Conservation (phyloP, 2,797 vertebrate genomes). For the Acridotheres tristis region DNA sequence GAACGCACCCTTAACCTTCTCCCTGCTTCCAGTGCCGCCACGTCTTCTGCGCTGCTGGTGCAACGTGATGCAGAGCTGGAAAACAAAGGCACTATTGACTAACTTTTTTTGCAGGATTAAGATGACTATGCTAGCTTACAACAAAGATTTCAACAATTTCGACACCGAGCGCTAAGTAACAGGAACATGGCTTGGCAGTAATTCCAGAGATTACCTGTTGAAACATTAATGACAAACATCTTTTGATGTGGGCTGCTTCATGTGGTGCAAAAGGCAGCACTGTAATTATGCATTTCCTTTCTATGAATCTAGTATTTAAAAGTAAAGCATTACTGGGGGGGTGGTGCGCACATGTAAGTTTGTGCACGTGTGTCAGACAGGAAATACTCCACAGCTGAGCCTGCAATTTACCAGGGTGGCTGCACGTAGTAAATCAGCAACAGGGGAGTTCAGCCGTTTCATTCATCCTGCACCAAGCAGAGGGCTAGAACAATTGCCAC, state of each 20-base stretch:
- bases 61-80: neutral
- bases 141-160: slow-evolving; percentile 39
- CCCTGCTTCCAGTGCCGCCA: neutral
- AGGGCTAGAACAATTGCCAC: slow-evolving; percentile 53
- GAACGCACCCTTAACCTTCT: slow-evolving; percentile 24
- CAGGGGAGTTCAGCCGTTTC: slow-evolving; percentile 15
- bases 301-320: slow-evolving; percentile 52
- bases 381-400: slow-evolving; percentile 21
- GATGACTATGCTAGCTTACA: slow-evolving; percentile 45
- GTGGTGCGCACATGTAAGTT: fast-evolving
- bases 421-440: slow-evolving; percentile 48
- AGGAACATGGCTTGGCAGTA: slow-evolving; percentile 58
- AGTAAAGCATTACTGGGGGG: neutral
- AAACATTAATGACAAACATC: slow-evolving; percentile 64
- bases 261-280: slow-evolving; percentile 58
- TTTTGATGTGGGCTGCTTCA: slow-evolving; percentile 77
- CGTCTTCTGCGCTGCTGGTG: slow-evolving; percentile 8
- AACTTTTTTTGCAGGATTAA: slow-evolving; percentile 55
- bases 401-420: neutral
- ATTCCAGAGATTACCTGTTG: slow-evolving; percentile 71
- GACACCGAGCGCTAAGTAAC: slow-evolving; percentile 1
- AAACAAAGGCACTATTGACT: slow-evolving; percentile 68
- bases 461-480: slow-evolving; percentile 45
- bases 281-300: slow-evolving; percentile 64
- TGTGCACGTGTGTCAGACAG: neutral